A percentile compares a stretch with the other conserved stretches of the same genome.
Evolutionary conservation across 2,888 invertebrate genomes (phyloP).

Genomic region (Orthonevra nobilis): DNA sequence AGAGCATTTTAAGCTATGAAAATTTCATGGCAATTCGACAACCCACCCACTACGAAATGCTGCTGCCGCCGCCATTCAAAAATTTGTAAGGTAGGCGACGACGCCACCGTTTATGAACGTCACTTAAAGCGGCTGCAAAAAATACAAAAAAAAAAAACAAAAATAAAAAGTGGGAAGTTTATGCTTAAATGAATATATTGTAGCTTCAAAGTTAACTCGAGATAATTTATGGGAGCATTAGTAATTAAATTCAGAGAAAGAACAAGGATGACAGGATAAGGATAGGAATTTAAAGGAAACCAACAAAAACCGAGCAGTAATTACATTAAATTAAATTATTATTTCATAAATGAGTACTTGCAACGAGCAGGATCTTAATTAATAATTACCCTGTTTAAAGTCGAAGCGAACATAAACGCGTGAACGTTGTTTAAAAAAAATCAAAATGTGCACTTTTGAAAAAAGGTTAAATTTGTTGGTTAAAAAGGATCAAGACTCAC

Average conservation of each 20-base stretch:
- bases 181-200: slow-evolving; percentile 33
- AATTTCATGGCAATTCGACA: slow-evolving; percentile 49
- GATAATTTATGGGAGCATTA: slow-evolving; percentile 48
- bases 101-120: slow-evolving; percentile 12
- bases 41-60: neutral
- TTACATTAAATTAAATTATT: slow-evolving; percentile 40
- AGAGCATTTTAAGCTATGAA: slow-evolving; percentile 36
- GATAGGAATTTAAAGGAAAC: slow-evolving; percentile 37
- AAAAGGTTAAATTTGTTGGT: too few species aligned
- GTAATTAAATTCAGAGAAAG: slow-evolving; percentile 44
- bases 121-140: neutral
- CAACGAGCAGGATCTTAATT: too few species aligned
- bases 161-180: slow-evolving; percentile 14
- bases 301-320: slow-evolving; percentile 19
- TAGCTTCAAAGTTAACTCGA: slow-evolving; percentile 43
- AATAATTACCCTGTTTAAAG: too few species aligned
- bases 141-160: slow-evolving; percentile 8
- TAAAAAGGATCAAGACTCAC: too few species aligned
- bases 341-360: slow-evolving; percentile 26
- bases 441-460: too few species aligned
- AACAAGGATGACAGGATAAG: slow-evolving; percentile 20
- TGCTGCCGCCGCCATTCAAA: slow-evolving; percentile 12
- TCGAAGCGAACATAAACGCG: too few species aligned
- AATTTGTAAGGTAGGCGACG: slow-evolving; percentile 34
- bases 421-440: too few species aligned